Base-by-base conservation (phyloP, 2,113 vertebrate genomes). In the Garra rufa region DNA sequence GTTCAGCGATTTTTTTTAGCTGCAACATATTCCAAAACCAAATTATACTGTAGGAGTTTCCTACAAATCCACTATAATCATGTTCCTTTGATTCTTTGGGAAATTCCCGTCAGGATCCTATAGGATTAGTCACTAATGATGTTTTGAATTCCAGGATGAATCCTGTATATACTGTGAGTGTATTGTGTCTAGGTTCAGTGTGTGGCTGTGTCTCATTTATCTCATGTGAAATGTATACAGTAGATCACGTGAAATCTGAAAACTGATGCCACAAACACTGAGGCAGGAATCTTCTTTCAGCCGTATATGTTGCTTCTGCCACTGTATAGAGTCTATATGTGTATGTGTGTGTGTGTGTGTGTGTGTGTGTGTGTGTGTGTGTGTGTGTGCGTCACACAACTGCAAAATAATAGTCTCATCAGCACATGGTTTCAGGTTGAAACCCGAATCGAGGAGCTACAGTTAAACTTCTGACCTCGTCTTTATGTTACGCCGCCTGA, bases 1-100 rank as follows among this genome's bases (percentile, higher is more conserved):
- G n/a, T n/a, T n/a, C n/a, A n/a, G n/a, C n/a, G n/a, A 67, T 67
- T 67, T n/a, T 43, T 13, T 70, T 43, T 70, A 43, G 21, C 67
- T 43, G 67, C 19, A 41, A 43, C 19, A 43, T 6, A n/a, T 13
- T 44, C 2, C 9, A 8, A 44, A 14, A 3, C 11, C 11, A 11
- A 71, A 21, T 13, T 10, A 24, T 14, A 10, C 38, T 13, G 21
- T 6, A 41, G 34, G 34, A 44, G n/a, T 44, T 14, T 71, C 21
- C 69, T 24, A 0, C 26, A 15, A 30, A 67, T 67, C 21, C 38
- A 14, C 11, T 8, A 0, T 21, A 41, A 71, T 71, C 21, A 2
- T 24, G 41, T 8, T 57, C 19, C 3, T n/a, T 43, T 2, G n/a
- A 71, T 8, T 24, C 21, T n/a, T 3, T 24, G 69, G 69, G 69